Evolutionary conservation across 1,140 invertebrate genomes (phyloP).

Genomic region (Anoplophora glabripennis): DNA sequence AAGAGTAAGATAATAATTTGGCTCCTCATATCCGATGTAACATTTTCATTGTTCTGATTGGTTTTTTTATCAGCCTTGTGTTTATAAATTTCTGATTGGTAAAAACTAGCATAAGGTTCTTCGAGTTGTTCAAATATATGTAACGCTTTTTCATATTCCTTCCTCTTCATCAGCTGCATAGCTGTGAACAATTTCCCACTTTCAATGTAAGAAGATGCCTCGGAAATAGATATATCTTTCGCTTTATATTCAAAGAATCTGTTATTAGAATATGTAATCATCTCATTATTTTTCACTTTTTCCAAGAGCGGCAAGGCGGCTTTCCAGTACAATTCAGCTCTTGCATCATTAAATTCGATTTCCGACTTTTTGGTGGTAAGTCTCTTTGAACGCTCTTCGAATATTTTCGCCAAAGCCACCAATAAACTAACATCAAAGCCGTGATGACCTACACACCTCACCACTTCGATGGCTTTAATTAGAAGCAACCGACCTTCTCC

Average conservation of each 20-base stretch:
- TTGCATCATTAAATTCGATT: conserved; percentile 59
- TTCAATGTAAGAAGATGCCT: conserved; percentile 64
- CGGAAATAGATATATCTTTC: conserved; percentile 57
- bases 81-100: conserved; percentile 69
- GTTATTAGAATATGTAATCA: conserved; percentile 54
- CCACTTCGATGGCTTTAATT: conserved; percentile 74
- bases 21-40: conserved; percentile 60
- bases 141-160: conserved; percentile 69
- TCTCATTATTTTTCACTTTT: conserved; percentile 64
- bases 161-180: conserved; percentile 53
- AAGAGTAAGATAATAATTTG: conserved; percentile 62
- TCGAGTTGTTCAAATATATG: conserved; percentile 63
- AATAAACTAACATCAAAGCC: conserved; percentile 73
- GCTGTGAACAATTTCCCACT: conserved; percentile 73
- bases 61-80: conserved; percentile 63
- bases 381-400: conserved; percentile 57
- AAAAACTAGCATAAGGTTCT: conserved; percentile 69
- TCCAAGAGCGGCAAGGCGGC: conserved; percentile 70
- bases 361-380: conserved; percentile 54
- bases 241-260: conserved; percentile 67
- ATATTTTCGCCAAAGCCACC: conserved; percentile 70
- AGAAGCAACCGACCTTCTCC: conserved; percentile 68
- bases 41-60: conserved; percentile 52
- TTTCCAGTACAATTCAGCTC: conserved; percentile 77
- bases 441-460: conserved; percentile 77